Percentiles rank a stretch among this genome's conserved stretches.
Conservation (phyloP, 2,113 vertebrate genomes). For the Catagonus wagneri region DNA sequence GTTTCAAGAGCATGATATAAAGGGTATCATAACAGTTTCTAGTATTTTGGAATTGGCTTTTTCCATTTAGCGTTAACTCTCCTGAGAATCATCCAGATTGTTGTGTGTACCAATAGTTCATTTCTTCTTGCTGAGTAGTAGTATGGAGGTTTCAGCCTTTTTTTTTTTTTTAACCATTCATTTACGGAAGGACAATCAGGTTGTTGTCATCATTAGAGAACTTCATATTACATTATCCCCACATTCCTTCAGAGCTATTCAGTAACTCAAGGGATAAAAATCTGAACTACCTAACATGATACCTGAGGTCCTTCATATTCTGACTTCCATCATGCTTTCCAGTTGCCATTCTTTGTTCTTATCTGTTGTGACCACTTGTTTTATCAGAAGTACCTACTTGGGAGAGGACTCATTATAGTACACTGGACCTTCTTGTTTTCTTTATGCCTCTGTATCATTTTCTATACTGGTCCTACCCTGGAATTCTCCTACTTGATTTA, state of each 20-base stretch:
- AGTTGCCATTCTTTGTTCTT: neutral
- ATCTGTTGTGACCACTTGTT: neutral
- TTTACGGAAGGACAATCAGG: neutral
- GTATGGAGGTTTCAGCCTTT: neutral
- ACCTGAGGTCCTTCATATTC: neutral
- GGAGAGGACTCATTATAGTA: neutral
- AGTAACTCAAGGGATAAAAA: neutral
- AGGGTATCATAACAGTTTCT: neutral
- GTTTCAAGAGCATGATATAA: constrained; percentile 48
- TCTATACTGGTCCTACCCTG: neutral
- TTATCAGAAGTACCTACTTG: neutral
- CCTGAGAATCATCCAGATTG: neutral
- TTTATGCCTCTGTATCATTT: neutral
- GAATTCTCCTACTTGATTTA: neutral
- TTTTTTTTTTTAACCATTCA: constrained; percentile 18
- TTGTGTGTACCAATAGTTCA: neutral
- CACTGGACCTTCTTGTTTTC: neutral
- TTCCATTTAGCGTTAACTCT: neutral
- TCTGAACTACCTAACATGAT: neutral
- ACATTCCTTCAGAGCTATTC: neutral
- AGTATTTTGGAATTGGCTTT: neutral
- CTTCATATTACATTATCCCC: neutral
- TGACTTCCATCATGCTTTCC: neutral
- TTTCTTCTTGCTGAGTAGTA: neutral
- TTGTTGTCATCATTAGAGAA: neutral